phyloP scores from a whole-genome alignment of 2,113 vertebrate species.

The Corythoichthys intestinalis region DNA sequence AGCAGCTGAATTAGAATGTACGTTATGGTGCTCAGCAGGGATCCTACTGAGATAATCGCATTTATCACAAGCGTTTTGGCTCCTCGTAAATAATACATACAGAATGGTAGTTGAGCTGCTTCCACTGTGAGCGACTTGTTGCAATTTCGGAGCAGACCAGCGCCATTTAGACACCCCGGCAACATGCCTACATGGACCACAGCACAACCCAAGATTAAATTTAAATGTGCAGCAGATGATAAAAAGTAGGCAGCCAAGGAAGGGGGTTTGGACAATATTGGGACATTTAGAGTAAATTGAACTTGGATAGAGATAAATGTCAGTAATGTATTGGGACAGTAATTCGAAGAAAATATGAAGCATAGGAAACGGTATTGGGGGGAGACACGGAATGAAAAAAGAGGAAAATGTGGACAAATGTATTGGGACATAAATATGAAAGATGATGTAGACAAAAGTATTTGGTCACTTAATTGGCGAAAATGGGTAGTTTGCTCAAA shows the following conservation, averaged over 20 bases:
- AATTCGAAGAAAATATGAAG: no score
- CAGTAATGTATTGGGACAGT: no score
- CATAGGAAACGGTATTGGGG: no score
- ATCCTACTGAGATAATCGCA: slow-evolving; percentile 50
- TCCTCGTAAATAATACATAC: slow-evolving; percentile 54
- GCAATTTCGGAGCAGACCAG: slow-evolving; percentile 23
- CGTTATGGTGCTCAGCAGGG: slow-evolving; percentile 14
- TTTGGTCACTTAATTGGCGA: not conserved
- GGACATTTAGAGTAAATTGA: not conserved
- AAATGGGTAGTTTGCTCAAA: no score
- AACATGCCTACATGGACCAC: not conserved
- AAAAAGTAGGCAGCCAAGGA: not conserved
- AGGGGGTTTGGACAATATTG: not conserved
- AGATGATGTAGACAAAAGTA: not conserved
- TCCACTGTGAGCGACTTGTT: slow-evolving; percentile 44
- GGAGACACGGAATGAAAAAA: no score
- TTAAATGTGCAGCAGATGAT: not conserved
- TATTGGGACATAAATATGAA: not conserved
- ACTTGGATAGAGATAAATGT: no score
- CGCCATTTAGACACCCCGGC: not conserved
- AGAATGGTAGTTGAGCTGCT: slow-evolving; percentile 31
- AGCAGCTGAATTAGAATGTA: not conserved
- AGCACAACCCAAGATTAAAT: not conserved
- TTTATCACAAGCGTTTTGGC: slow-evolving; percentile 50
- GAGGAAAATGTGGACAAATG: not conserved